Evolutionary conservation across 2,797 vertebrate species (phyloP), one percentile per base, ranked within the genome.

Genomic region (Pempheris klunzingeri): DNA sequence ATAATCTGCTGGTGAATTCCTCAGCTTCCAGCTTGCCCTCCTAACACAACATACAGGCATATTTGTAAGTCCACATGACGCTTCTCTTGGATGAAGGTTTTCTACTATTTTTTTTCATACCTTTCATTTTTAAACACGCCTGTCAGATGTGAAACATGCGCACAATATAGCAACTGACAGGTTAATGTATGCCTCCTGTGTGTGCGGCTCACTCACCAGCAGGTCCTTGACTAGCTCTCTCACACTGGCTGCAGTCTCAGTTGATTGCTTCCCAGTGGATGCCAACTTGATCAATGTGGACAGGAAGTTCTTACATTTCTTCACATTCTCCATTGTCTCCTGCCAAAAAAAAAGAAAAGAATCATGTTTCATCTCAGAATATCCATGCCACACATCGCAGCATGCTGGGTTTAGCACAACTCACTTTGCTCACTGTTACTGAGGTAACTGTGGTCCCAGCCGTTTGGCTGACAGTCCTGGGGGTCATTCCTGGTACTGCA

Each of bases 291-390:
- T 99, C 91, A 99, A 88, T 1, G 98, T 99, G 17, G 98, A 98
- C 81, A 99, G 92, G 91, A 99, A 99, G 93, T 97, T 99, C 94
- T 97, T 98, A 90, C 98, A 99, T 91, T 99, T 99, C 93, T 98
- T 99, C 93, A 99, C 98, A 92, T 99, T 99, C 93, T 99, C 98
- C 96, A 99, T 96, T 3, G 97, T 99, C 93, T 99, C 98, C 98
- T 99, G 80, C 7, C 17, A 69, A 59, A 53, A 34, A 76, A 75
- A 74, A 22, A 81, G 43, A 84, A 1, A 77, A 28, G 26, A 60
- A 47, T 71, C 5, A 80, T 4, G 10, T 57, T 15, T 43, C 4
- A 24, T 32, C 61, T 52, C 14, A 67, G 26, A 38, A 47, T 59
- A 38, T 22, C 3, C 6, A 39, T 1, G 2, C 14, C 43, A n/a